phyloP scores from a whole-genome alignment of 2,888 invertebrate genomes.

The Drosophila longiperda region DNA sequence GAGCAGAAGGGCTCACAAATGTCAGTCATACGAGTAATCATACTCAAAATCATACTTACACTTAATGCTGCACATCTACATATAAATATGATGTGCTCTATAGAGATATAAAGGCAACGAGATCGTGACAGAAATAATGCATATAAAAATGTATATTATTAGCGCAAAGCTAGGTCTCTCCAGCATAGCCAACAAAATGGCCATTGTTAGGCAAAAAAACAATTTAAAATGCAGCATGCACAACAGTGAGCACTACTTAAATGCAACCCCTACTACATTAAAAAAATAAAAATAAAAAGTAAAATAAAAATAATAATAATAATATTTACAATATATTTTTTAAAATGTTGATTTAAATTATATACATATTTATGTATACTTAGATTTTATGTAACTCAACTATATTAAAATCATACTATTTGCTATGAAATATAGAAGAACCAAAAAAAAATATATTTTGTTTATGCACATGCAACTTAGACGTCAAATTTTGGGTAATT shows the following conservation, averaged over 20 bases:
- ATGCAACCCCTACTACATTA: not conserved
- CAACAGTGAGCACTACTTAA: conserved; percentile 40
- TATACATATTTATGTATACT: not conserved
- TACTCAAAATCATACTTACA: conserved; percentile 14
- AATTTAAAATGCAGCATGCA: conserved; percentile 61
- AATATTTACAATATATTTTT: not conserved
- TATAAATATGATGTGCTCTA: conserved; percentile 44
- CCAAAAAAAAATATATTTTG: not conserved
- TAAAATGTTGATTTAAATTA: not conserved
- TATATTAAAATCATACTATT: not conserved
- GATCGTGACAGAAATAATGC: conserved; percentile 83
- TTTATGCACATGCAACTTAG: not conserved
- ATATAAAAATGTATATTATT: conserved; percentile 80
- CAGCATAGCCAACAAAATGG: conserved; percentile 62
- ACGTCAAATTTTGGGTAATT: not conserved
- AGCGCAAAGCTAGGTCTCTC: conserved; percentile 45
- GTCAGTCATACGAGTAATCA: conserved; percentile 27
- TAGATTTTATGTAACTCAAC: not conserved
- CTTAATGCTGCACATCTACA: conserved; percentile 11
- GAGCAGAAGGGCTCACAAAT: conserved; percentile 24
- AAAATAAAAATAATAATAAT: no score
- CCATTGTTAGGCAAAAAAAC: conserved; percentile 59
- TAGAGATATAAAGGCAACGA: conserved; percentile 79
- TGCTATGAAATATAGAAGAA: not conserved
- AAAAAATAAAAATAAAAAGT: not conserved